These are phyloP conservation scores for Eulemur coronatus DNA, from an alignment of 2,797 vertebrate species.

Conservation along the genomic window DNA sequence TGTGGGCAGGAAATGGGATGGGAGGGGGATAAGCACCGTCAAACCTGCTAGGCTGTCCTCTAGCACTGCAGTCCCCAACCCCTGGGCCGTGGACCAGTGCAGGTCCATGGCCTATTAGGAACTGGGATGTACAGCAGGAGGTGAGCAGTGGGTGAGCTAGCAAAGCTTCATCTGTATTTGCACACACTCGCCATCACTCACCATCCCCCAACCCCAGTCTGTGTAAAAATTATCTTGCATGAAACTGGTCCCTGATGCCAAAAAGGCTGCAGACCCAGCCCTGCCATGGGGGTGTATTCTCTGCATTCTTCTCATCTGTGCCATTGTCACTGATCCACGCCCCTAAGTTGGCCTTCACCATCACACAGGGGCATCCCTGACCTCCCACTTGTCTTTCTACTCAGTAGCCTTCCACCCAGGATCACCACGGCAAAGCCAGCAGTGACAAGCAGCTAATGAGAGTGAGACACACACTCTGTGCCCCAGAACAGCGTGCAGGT, in stretches of 20 bases:
- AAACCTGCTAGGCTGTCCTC: background rate
- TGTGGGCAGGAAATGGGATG: background rate
- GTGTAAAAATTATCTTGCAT: too few relatives aligned
- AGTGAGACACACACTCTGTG: background rate
- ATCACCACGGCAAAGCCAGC: background rate
- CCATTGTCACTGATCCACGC: accelerated
- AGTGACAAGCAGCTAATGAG: background rate
- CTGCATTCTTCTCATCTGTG: background rate
- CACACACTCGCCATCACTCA: too few relatives aligned
- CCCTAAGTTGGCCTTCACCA: background rate
- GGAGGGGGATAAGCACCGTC: background rate
- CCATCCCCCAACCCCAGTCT: too few relatives aligned
- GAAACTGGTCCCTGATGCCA: too few relatives aligned
- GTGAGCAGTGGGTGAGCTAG: too few relatives aligned
- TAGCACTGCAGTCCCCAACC: too few relatives aligned
- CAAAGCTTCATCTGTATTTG: too few relatives aligned
- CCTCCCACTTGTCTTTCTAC: background rate
- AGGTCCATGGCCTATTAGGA: too few relatives aligned
- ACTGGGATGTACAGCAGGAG: too few relatives aligned
- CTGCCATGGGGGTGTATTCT: too few relatives aligned
- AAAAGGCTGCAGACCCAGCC: too few relatives aligned
- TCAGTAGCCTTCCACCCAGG: background rate
- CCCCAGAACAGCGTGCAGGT: background rate
- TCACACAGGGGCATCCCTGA: background rate
- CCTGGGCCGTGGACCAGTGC: too few relatives aligned